These are phyloP conservation scores for Osmoderma eremita DNA, from an alignment of 2,888 invertebrate genomes.

Conservation along the genomic window DNA sequence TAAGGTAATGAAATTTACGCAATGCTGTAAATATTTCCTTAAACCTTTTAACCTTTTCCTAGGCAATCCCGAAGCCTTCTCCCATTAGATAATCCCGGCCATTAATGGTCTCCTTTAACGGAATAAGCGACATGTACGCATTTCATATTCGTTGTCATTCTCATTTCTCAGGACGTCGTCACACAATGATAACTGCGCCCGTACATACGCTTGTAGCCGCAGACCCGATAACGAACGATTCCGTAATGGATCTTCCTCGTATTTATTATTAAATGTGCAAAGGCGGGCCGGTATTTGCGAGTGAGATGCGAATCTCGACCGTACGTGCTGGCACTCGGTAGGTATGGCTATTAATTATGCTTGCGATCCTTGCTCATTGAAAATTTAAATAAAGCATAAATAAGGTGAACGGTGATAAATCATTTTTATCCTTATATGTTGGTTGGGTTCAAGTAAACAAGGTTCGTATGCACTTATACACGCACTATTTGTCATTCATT, in stretches of 20 bases:
- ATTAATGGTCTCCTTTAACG: constrained; percentile 23
- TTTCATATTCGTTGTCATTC: constrained; percentile 18
- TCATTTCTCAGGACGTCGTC: constrained; percentile 9
- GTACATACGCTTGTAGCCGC: not conserved
- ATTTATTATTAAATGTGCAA: constrained; percentile 6
- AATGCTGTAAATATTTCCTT: constrained; percentile 14
- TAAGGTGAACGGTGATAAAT: constrained; percentile 18
- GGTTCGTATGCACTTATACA: not conserved
- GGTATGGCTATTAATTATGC: constrained; percentile 18
- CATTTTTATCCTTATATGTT: constrained; percentile 23
- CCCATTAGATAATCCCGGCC: not conserved
- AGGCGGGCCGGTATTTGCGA: constrained; percentile 2
- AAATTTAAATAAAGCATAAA: constrained; percentile 30
- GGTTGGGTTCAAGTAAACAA: constrained; percentile 10
- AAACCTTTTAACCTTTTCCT: constrained; percentile 22
- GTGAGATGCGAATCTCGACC: constrained; percentile 24
- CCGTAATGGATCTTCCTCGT: constrained; percentile 11
- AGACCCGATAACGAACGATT: constrained; percentile 8
- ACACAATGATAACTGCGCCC: not conserved
- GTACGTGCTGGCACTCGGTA: not conserved
- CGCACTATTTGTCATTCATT: too few species aligned
- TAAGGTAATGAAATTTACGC: constrained; percentile 26
- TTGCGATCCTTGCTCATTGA: constrained; percentile 15
- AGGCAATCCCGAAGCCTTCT: not conserved
- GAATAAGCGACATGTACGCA: constrained; percentile 16